phyloP scores from a whole-genome alignment of 1,140 invertebrate species.

The Brachionus plicatilis region DNA sequence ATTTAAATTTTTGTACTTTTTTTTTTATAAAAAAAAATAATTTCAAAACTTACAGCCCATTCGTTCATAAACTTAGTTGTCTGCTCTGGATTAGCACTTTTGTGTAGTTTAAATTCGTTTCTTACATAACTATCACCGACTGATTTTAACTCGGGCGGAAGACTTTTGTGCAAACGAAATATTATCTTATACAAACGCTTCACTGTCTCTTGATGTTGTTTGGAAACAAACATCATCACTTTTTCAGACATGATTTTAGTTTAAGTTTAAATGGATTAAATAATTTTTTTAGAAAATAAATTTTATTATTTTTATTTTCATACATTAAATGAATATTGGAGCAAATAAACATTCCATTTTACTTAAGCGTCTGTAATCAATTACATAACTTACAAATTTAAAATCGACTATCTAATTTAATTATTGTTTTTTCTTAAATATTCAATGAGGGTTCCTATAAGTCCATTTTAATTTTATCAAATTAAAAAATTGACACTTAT shows the following conservation, averaged over 20 bases:
- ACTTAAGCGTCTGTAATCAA: background rate
- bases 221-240: background rate
- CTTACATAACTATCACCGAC: conserved; percentile 71
- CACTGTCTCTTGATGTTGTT: conserved; percentile 17
- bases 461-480: too few species aligned
- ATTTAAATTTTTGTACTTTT: background rate
- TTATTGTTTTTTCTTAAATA: too few species aligned
- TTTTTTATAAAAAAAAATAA: background rate
- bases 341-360: background rate
- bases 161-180: conserved; percentile 72
- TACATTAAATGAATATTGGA: background rate
- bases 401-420: background rate
- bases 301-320: background rate
- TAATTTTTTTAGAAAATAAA: background rate
- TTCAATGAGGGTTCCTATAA: too few species aligned
- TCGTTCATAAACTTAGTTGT: conserved; percentile 73
- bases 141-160: conserved; percentile 67
- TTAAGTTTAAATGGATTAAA: background rate
- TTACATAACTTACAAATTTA: background rate
- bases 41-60: conserved; percentile 70
- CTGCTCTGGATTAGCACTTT: conserved; percentile 67
- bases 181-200: conserved; percentile 74
- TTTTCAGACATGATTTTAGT: conserved; percentile 18
- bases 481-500: too few species aligned
- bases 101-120: conserved; percentile 80